These are phyloP conservation scores for Apodemia zela DNA, from an alignment of 2,888 invertebrate species.

Conservation along the genomic window DNA sequence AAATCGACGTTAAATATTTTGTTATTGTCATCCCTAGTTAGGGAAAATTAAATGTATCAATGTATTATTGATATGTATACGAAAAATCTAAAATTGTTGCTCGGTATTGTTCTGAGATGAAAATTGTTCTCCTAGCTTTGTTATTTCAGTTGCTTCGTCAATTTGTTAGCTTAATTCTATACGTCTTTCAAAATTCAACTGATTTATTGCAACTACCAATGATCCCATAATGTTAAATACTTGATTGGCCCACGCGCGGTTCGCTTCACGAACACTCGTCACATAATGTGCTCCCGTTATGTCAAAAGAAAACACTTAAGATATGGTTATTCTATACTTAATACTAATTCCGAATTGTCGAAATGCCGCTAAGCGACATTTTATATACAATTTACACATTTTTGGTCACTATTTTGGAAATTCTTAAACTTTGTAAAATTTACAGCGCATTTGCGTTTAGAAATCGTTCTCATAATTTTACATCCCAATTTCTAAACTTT, in stretches of 20 bases:
- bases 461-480: conserved; percentile 8
- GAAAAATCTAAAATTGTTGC: conserved; percentile 42
- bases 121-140: conserved; percentile 19
- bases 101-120: conserved; percentile 10
- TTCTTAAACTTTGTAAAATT: conserved; percentile 20
- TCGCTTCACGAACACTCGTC: conserved; percentile 21
- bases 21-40: conserved; percentile 19
- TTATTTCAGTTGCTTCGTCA: conserved; percentile 6
- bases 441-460: conserved; percentile 9
- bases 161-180: conserved; percentile 14
- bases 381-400: conserved; percentile 47
- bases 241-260: conserved; percentile 21
- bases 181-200: conserved; percentile 7
- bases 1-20: conserved; percentile 4
- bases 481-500: conserved; percentile 2
- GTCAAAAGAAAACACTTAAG: conserved; percentile 59
- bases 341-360: conserved; percentile 28
- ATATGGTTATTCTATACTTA: conserved; percentile 74
- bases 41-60: conserved; percentile 15
- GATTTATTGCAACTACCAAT: conserved; percentile 21
- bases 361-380: conserved; percentile 37
- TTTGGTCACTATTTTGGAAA: conserved; percentile 71
- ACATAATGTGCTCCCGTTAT: conserved; percentile 52
- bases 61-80: conserved; percentile 60
- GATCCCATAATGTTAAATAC: conserved; percentile 20